Evolutionary conservation across 2,888 invertebrate species (phyloP).

Genomic region (Resseliella maxima): DNA sequence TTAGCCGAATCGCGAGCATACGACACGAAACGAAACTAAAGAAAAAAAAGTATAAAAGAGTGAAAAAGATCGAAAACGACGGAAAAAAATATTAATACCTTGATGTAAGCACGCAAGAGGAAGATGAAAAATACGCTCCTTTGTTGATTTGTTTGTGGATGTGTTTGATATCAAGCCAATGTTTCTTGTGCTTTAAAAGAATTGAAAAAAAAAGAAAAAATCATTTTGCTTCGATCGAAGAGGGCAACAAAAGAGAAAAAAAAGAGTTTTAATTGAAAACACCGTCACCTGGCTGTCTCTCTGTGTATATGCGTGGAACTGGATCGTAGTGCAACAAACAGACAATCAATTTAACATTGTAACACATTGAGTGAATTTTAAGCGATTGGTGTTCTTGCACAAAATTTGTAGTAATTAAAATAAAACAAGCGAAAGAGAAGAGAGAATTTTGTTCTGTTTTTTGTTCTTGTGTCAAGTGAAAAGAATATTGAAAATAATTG

Average conservation of each 20-base stretch:
- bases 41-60: too few relatives aligned
- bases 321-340: neutral
- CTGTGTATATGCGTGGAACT: neutral
- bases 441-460: too few relatives aligned
- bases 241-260: too few relatives aligned
- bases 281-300: neutral
- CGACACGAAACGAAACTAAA: too few relatives aligned
- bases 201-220: too few relatives aligned
- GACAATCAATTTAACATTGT: neutral
- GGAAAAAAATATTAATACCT: slow-evolving; percentile 3
- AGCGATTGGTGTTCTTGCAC: neutral
- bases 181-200: too few relatives aligned
- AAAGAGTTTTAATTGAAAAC: too few relatives aligned
- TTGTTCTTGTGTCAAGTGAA: too few relatives aligned
- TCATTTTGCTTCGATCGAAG: too few relatives aligned
- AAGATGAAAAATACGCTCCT: neutral
- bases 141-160: neutral
- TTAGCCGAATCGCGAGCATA: neutral
- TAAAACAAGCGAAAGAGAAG: neutral
- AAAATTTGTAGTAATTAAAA: slow-evolving; percentile 38
- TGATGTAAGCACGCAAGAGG: neutral
- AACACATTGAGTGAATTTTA: neutral
- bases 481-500: neutral
- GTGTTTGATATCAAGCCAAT: too few relatives aligned
- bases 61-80: too few relatives aligned